Conservation (phyloP, 2,888 invertebrate species). For the Cephus runcator region DNA sequence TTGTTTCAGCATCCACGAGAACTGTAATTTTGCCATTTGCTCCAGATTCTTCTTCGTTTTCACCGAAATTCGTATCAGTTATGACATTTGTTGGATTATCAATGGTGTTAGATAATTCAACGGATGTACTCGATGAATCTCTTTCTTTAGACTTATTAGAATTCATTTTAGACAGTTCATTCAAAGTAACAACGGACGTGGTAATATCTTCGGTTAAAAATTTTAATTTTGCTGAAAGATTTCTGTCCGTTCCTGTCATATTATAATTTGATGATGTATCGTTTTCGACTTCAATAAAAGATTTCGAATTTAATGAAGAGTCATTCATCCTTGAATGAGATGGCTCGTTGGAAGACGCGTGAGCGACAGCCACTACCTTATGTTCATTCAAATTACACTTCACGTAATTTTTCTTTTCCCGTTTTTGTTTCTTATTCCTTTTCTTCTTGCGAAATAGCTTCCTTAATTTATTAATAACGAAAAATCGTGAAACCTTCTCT, state of each 20-base stretch:
- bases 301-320: background rate
- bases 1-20: background rate
- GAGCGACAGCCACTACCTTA: no score
- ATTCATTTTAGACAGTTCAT: background rate
- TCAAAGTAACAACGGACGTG: background rate
- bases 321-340: background rate
- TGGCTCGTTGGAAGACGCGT: background rate
- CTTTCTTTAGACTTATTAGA: background rate
- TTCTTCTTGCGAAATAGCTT: conserved; percentile 20
- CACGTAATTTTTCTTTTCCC: background rate
- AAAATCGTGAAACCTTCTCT: background rate
- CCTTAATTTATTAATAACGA: conserved; percentile 24
- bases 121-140: background rate
- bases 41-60: background rate
- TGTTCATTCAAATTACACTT: background rate
- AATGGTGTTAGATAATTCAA: background rate
- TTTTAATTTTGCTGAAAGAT: conserved; percentile 22
- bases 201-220: conserved; percentile 10
- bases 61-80: background rate
- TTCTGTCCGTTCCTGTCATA: conserved; percentile 17
- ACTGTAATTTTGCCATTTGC: background rate
- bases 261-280: background rate
- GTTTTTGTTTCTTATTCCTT: conserved; percentile 8
- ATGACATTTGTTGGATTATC: background rate
- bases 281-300: background rate